These are phyloP conservation scores for Thermophis baileyi DNA, from an alignment of 2,113 vertebrate species.

Conservation along the genomic window DNA sequence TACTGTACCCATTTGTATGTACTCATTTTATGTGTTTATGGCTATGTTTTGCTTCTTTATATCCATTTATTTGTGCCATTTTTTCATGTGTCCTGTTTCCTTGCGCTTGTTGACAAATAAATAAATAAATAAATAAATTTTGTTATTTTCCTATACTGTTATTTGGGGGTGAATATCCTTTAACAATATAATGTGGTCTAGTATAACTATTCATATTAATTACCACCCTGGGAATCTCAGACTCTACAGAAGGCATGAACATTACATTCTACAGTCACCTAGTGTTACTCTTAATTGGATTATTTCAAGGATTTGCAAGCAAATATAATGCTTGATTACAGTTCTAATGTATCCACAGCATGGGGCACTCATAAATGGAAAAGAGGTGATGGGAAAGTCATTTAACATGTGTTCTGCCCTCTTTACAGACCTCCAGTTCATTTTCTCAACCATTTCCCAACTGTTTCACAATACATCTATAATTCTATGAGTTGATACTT, in stretches of 20 bases:
- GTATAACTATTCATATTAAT: background rate
- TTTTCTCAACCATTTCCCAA: conserved; percentile 22
- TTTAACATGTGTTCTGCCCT: background rate
- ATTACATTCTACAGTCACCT: background rate
- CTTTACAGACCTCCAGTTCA: background rate
- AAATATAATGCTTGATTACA: conserved; percentile 19
- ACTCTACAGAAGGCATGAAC: background rate
- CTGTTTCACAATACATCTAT: conserved; percentile 21
- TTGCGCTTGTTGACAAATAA: too few relatives aligned
- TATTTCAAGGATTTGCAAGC: background rate
- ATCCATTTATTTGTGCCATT: too few relatives aligned
- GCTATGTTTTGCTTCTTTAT: too few relatives aligned
- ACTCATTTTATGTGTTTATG: too few relatives aligned
- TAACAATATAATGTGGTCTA: background rate
- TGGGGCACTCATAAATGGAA: conserved; percentile 15
- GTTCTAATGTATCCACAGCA: conserved; percentile 10
- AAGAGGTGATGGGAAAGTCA: background rate
- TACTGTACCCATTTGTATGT: too few relatives aligned
- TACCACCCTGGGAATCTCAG: conserved; percentile 2
- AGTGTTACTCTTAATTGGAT: conserved; percentile 26
- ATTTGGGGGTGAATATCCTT: background rate
- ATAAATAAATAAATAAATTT: too few relatives aligned
- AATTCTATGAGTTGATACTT: background rate
- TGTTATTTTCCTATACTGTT: background rate
- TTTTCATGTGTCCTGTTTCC: too few relatives aligned